Conservation (phyloP, 1,140 invertebrate genomes). For the Brachystomella parvula region DNA sequence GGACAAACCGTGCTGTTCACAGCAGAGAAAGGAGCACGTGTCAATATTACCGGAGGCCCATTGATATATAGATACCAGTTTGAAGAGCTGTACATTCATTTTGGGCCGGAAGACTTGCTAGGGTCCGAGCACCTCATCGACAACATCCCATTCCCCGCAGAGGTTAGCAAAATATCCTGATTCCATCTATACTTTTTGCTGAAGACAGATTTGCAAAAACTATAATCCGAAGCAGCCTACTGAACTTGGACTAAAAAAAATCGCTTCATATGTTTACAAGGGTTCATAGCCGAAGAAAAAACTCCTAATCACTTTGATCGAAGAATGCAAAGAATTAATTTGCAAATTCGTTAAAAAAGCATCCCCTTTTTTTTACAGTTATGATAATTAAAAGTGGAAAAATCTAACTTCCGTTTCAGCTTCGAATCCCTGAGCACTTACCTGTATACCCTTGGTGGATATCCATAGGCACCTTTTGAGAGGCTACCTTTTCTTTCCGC, state of each 20-base stretch:
- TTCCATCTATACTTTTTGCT: neutral
- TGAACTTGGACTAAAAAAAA: neutral
- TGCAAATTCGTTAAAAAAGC: too few relatives aligned
- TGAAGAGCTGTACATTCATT: slow-evolving; percentile 82
- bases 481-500: too few relatives aligned
- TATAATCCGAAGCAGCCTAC: neutral
- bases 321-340: too few relatives aligned
- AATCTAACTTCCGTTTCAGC: too few relatives aligned
- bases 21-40: slow-evolving; percentile 73
- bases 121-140: slow-evolving; percentile 88
- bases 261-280: too few relatives aligned
- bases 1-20: slow-evolving; percentile 89
- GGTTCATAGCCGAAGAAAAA: too few relatives aligned
- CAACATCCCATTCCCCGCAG: slow-evolving; percentile 82
- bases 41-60: slow-evolving; percentile 88
- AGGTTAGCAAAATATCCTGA: slow-evolving; percentile 56
- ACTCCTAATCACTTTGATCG: too few relatives aligned
- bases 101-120: slow-evolving; percentile 71
- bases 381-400: too few relatives aligned
- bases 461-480: too few relatives aligned
- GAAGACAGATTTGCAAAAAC: neutral
- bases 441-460: too few relatives aligned
- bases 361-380: too few relatives aligned
- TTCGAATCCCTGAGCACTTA: too few relatives aligned
- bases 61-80: slow-evolving; percentile 92